Evolutionary conservation across 2,113 vertebrate species (phyloP), one percentile per base, ranked within the genome.

Genomic region (Argyrosomus japonicus): DNA sequence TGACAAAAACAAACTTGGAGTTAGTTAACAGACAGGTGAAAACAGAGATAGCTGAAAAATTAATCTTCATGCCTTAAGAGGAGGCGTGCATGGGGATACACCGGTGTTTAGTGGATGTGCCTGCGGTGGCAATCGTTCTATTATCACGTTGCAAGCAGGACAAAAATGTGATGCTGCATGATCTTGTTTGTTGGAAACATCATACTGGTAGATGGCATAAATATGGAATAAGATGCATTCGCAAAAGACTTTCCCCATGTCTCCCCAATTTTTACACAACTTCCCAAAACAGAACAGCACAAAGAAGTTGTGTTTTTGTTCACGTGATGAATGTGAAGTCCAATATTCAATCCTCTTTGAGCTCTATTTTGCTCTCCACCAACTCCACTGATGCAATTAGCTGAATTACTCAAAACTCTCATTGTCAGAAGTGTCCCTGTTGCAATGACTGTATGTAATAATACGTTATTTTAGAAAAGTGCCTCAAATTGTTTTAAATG

Each of bases 11-110:
- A 88, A 91, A 91, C 78, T 74, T 65, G 29, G 56, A 86, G 68
- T 77, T 70, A 36, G 62, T 79, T 81, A 75, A 77, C 84, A 81
- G 84, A 82, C 93, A 93, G 91, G 91, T 94, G 92, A 93, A 84
- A 80, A 86, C 10, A 69, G 75, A 90, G 94, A 95, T 93, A 94
- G 80, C 50, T 72, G 77, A 68, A 58, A 58, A 29, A 83, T 77
- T 75, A 89, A 90, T 93, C 81, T 87, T 82, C 0, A 75, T 51
- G 63, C 68, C 57, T 76, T 61, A 60, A 57, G 48, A 85, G 53
- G 53, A 79, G 45, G 70, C 11, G 23, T 84, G 67, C 50, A 75
- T 27, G 36, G 76, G 64, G 64, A 73, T 18, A 23, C 40, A 67
- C 18, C 45, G 36, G 15, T 50, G 54, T 84, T 82, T 72, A 51